phyloP scores from a whole-genome alignment of 2,888 invertebrate species.

The Tipula unca region DNA sequence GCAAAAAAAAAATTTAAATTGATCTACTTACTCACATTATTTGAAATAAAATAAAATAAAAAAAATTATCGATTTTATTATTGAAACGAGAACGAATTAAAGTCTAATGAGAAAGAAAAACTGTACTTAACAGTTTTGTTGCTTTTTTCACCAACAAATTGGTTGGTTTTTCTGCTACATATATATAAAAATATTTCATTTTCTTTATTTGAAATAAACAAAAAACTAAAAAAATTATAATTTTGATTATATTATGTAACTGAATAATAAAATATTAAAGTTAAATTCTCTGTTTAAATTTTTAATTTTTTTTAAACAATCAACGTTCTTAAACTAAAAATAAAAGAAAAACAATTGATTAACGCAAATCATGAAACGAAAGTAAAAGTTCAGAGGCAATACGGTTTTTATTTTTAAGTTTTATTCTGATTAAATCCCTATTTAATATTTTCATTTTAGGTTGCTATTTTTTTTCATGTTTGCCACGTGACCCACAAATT shows the following conservation, averaged over 20 bases:
- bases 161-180: background rate
- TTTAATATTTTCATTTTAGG: background rate
- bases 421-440: background rate
- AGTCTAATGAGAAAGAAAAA: background rate
- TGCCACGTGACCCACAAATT: slow-evolving; percentile 19
- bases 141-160: background rate
- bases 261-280: background rate
- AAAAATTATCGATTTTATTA: background rate
- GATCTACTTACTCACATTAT: background rate
- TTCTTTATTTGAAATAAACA: background rate
- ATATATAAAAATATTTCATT: background rate
- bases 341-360: background rate
- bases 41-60: background rate
- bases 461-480: background rate
- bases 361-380: background rate
- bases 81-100: background rate
- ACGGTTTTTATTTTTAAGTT: background rate
- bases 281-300: background rate
- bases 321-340: background rate
- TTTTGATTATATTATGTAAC: background rate
- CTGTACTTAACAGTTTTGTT: background rate
- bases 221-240: background rate
- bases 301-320: background rate
- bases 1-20: background rate
- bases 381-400: background rate